Evolutionary conservation across 2,888 invertebrate species (phyloP).

Genomic region (Phaedon cochleariae): DNA sequence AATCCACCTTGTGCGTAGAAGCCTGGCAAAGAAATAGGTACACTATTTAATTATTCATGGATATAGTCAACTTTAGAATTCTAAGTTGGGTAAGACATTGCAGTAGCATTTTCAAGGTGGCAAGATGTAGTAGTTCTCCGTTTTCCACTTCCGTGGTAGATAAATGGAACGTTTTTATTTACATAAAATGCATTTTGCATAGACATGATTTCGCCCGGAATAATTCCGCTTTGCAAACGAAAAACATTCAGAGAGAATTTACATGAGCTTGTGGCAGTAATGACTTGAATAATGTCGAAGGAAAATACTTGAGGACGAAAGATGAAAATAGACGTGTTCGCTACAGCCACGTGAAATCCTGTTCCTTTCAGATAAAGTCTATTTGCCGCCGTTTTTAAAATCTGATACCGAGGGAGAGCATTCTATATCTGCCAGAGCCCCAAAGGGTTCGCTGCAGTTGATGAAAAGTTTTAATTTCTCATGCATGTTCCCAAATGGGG

Average conservation of each 20-base stretch:
- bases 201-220: neutral
- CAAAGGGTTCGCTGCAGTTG: too few species aligned
- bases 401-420: too few species aligned
- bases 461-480: too few species aligned
- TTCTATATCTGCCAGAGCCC: too few species aligned
- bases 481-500: too few species aligned
- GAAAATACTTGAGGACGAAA: neutral
- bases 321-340: neutral
- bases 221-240: neutral
- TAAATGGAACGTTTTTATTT: slow-evolving; percentile 19
- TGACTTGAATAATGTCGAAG: neutral
- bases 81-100: neutral
- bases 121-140: neutral
- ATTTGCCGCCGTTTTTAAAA: too few species aligned
- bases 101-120: neutral
- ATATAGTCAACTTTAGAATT: neutral
- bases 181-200: slow-evolving; percentile 26
- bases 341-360: too few species aligned
- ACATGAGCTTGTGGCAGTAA: neutral
- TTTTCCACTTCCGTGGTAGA: slow-evolving; percentile 1
- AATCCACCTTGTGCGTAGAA: too few species aligned
- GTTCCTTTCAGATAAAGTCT: too few species aligned
- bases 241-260: neutral
- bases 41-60: neutral
- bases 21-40: too few species aligned